Conservation (phyloP, 2,113 vertebrate species). For the Hydrolagus affinis region DNA sequence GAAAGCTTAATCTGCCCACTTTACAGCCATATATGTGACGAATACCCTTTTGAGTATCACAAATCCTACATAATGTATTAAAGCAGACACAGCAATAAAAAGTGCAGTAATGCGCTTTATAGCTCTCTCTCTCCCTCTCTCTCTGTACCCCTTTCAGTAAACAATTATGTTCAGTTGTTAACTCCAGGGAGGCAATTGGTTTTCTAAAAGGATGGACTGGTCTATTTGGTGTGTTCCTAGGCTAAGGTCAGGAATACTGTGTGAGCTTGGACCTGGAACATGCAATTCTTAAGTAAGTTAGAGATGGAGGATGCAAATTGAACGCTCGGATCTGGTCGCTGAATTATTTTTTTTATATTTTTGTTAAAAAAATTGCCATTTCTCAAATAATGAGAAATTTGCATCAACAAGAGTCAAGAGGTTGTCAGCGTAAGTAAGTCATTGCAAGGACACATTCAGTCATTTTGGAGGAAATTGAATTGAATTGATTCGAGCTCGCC, state of each 20-base stretch:
- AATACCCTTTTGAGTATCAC: background rate
- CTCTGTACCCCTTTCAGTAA: too few species aligned
- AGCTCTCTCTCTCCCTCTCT: background rate
- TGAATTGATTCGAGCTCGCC: constrained; percentile 55
- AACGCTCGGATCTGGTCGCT: background rate
- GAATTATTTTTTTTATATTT: background rate
- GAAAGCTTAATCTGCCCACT: background rate
- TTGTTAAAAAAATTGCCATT: too few species aligned
- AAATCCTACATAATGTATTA: background rate
- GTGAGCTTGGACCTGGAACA: too few species aligned
- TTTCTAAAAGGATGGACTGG: too few species aligned
- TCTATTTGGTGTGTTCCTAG: too few species aligned
- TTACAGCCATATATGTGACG: background rate
- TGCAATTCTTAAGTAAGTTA: too few species aligned
- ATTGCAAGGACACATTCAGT: constrained; percentile 45
- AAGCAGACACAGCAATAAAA: background rate
- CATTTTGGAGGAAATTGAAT: constrained; percentile 56
- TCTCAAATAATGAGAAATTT: background rate
- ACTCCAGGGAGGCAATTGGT: too few species aligned
- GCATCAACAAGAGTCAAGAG: background rate
- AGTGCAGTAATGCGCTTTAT: background rate
- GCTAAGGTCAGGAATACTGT: too few species aligned
- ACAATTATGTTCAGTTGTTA: too few species aligned
- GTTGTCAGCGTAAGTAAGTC: constrained; percentile 6
- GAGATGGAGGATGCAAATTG: too few species aligned